A percentile compares a stretch with the other conserved stretches of the same genome.
phyloP scores from a whole-genome alignment of 2,888 invertebrate species.

The Eupithecia subfuscata region DNA sequence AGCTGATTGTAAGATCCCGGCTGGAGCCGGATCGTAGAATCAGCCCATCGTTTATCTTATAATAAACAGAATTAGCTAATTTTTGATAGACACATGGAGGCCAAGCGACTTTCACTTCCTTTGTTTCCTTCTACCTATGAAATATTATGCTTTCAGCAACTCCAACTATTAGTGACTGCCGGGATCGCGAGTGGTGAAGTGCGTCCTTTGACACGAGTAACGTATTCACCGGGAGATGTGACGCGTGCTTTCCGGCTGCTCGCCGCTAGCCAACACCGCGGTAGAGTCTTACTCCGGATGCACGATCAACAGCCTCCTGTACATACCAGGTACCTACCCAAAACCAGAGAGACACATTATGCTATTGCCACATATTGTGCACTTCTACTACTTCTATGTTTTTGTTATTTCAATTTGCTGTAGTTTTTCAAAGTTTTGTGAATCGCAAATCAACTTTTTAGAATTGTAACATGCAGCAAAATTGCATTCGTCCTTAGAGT shows the following conservation, averaged over 20 bases:
- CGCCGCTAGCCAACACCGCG: constrained; percentile 58
- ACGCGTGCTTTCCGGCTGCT: constrained; percentile 61
- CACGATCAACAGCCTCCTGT: constrained; percentile 30
- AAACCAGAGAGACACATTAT: too few relatives aligned
- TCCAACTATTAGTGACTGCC: constrained; percentile 56
- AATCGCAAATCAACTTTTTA: neutral
- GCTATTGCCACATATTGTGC: neutral
- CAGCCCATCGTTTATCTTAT: too few relatives aligned
- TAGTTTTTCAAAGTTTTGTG: neutral
- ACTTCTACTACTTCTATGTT: too few relatives aligned
- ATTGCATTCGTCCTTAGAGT: neutral
- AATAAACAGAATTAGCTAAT: too few relatives aligned
- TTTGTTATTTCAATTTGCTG: constrained; percentile 16
- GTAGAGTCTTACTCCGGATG: constrained; percentile 59
- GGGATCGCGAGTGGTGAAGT: constrained; percentile 64
- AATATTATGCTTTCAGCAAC: constrained; percentile 41
- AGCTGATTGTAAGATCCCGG: too few relatives aligned
- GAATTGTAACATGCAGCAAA: neutral
- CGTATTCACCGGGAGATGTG: constrained; percentile 52
- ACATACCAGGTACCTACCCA: constrained; percentile 50
- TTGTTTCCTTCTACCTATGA: constrained; percentile 1
- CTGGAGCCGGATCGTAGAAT: too few relatives aligned
- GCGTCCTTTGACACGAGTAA: constrained; percentile 61
- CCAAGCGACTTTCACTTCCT: too few relatives aligned
- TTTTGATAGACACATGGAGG: too few relatives aligned